phyloP scores from a whole-genome alignment of 2,113 vertebrate genomes.

The Capricornis sumatraensis region DNA sequence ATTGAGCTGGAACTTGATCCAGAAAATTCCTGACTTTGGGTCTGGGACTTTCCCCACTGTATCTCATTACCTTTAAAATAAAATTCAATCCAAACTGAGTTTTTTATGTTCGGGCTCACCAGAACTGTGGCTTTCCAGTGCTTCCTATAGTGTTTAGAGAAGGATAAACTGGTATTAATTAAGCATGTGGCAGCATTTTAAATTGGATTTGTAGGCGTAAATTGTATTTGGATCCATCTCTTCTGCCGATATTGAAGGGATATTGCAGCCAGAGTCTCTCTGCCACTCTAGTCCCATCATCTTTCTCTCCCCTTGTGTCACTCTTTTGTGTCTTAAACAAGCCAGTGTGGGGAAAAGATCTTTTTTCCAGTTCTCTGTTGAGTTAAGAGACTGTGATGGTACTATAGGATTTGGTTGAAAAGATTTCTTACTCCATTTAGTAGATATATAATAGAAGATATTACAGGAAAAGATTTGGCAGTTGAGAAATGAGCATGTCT shows the following conservation, averaged over 20 bases:
- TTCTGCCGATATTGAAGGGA: background rate
- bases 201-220: background rate
- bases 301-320: background rate
- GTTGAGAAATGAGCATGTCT: background rate
- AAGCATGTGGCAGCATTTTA: background rate
- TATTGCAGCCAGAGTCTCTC: background rate
- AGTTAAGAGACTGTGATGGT: background rate
- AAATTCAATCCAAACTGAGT: background rate
- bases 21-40: background rate
- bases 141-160: background rate
- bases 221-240: background rate
- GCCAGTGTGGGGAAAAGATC: rapidly evolving
- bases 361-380: background rate
- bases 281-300: background rate
- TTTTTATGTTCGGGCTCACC: background rate
- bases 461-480: background rate
- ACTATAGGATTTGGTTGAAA: background rate
- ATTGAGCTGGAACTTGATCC: background rate
- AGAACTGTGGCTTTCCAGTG: background rate
- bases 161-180: background rate
- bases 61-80: background rate
- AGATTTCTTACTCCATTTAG: background rate
- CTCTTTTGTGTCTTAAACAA: background rate
- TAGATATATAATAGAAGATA: background rate
- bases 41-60: background rate